Percentiles rank a stretch among this genome's conserved stretches.
phyloP scores from a whole-genome alignment of 1,140 invertebrate species.

The Neodiprion pinetum region DNA sequence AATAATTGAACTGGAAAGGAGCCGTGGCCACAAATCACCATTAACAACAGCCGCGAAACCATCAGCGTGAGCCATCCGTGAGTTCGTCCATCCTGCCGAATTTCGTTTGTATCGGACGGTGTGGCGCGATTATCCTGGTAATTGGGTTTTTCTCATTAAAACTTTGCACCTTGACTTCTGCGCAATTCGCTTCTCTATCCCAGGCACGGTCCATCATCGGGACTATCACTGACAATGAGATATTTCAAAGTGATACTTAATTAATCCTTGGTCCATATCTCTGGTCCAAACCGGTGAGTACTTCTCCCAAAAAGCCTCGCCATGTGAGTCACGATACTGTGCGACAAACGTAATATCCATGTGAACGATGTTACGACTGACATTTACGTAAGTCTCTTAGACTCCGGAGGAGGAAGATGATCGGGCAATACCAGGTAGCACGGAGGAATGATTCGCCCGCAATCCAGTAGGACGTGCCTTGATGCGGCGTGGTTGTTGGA shows the following conservation, averaged over 20 bases:
- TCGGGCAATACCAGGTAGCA: neutral
- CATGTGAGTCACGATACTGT: neutral
- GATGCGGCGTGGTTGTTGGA: constrained; percentile 56
- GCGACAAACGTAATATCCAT: neutral
- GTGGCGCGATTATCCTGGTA: neutral
- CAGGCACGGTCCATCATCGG: neutral
- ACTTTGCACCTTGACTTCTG: constrained; percentile 2
- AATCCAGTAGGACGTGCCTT: constrained; percentile 60
- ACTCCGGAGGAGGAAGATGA: neutral
- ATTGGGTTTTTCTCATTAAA: constrained; percentile 4
- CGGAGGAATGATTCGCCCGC: constrained; percentile 39
- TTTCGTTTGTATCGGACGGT: neutral
- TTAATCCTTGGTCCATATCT: neutral
- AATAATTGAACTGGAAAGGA: constrained; percentile 28
- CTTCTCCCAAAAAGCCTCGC: no score
- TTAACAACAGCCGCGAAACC: constrained; percentile 20
- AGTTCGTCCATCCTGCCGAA: neutral
- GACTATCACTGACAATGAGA: neutral
- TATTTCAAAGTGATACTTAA: neutral
- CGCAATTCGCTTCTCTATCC: neutral
- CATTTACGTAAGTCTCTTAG: neutral
- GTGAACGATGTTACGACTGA: neutral
- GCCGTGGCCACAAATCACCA: constrained; percentile 26
- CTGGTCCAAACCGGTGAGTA: no score
- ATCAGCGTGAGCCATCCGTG: neutral